Evolutionary conservation across 2,113 vertebrate species (phyloP).

Genomic region (Gambusia holbrooki): DNA sequence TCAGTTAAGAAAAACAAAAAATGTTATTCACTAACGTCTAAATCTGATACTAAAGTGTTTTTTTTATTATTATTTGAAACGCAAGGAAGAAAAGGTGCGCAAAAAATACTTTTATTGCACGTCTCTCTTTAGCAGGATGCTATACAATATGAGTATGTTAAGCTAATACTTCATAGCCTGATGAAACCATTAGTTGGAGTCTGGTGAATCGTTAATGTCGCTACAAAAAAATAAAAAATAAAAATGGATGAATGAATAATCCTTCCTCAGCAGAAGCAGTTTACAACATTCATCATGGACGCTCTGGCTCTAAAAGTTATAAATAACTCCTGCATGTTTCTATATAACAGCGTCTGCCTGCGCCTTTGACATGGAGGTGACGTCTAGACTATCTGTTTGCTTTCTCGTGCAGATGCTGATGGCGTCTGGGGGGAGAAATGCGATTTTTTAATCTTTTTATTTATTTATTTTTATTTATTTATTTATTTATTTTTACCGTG

Average conservation of each 20-base stretch:
- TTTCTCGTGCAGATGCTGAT: constrained; percentile 39
- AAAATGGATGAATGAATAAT: constrained; percentile 12
- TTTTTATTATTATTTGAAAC: neutral
- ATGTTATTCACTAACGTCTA: too few species aligned
- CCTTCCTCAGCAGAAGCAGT: constrained; percentile 10
- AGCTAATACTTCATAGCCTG: neutral
- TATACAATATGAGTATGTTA: neutral
- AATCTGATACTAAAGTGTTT: neutral
- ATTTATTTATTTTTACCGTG: neutral
- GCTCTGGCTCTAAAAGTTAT: neutral
- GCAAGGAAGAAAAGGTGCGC: too few species aligned
- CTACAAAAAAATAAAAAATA: neutral
- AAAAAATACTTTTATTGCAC: neutral
- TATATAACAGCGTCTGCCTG: constrained; percentile 42
- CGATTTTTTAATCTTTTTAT: too few species aligned
- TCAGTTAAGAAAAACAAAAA: too few species aligned
- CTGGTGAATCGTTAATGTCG: neutral
- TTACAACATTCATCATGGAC: constrained; percentile 20
- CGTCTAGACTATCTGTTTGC: constrained; percentile 7
- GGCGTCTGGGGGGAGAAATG: neutral
- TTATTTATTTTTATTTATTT: too few species aligned
- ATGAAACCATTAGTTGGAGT: neutral
- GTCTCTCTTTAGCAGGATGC: neutral
- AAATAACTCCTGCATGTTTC: constrained; percentile 18
- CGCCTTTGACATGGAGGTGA: constrained; percentile 22